phyloP scores from a whole-genome alignment of 2,113 vertebrate species.

The Pelmatolapia mariae region DNA sequence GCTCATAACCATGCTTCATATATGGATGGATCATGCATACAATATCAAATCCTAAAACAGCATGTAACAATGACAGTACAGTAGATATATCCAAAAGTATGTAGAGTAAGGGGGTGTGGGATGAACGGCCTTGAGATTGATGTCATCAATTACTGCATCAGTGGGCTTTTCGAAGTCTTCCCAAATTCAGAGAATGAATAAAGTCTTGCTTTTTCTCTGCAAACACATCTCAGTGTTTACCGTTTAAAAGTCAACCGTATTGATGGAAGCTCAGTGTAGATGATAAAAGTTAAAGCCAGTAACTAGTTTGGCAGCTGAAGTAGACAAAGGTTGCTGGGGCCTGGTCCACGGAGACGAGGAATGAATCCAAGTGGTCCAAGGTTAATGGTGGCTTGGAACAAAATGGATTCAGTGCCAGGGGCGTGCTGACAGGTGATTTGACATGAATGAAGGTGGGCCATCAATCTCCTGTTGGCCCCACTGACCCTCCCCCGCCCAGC shows the following conservation, averaged over 20 bases:
- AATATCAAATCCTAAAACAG: slow-evolving; percentile 30
- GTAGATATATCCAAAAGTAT: not conserved
- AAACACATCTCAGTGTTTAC: not conserved
- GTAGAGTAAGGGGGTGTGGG: not conserved
- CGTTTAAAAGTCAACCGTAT: slow-evolving; percentile 10
- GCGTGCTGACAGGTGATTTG: slow-evolving; percentile 75
- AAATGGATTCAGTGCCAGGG: slow-evolving; percentile 75
- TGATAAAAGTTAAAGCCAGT: slow-evolving; percentile 52
- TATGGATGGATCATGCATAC: slow-evolving; percentile 53
- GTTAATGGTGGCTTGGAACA: slow-evolving; percentile 75
- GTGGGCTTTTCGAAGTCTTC: not conserved
- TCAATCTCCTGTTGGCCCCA: slow-evolving; percentile 65
- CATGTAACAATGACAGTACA: not conserved
- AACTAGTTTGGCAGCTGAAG: slow-evolving; percentile 55
- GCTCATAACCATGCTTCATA: slow-evolving; percentile 62
- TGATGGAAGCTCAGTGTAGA: slow-evolving; percentile 14
- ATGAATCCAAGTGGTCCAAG: slow-evolving; percentile 75
- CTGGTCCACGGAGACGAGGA: slow-evolving; percentile 54
- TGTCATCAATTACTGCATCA: not conserved
- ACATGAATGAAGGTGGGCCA: slow-evolving; percentile 67
- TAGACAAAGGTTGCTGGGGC: slow-evolving; percentile 57
- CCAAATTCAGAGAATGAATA: slow-evolving; percentile 8
- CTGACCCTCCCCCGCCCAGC: slow-evolving; percentile 42
- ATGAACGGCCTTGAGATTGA: not conserved
- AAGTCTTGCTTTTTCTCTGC: not conserved